phyloP scores from a whole-genome alignment of 1,140 invertebrate species.

The Zophobas morio region DNA sequence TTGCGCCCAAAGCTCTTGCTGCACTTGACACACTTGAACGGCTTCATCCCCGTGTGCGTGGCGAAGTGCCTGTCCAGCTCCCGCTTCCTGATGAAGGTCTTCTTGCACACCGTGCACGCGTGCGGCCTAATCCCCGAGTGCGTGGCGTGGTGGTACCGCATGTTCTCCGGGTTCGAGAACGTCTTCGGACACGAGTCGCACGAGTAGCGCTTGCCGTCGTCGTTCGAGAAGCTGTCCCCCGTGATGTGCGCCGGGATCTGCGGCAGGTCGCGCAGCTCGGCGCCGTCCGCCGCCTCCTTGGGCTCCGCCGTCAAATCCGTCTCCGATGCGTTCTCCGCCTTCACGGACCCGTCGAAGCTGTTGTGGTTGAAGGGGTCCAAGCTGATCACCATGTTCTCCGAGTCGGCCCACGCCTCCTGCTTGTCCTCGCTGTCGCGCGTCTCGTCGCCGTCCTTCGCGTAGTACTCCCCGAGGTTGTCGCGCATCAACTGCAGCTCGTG shows the following conservation, averaged over 20 bases:
- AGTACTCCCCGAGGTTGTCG: slow-evolving; percentile 59
- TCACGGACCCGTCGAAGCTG: slow-evolving; percentile 50
- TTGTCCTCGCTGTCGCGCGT: slow-evolving; percentile 47
- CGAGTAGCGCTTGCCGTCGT: slow-evolving; percentile 59
- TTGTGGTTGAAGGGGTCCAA: slow-evolving; percentile 71
- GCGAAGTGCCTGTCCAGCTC: slow-evolving; percentile 76
- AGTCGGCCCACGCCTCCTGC: slow-evolving; percentile 51
- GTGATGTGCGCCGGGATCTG: slow-evolving; percentile 71
- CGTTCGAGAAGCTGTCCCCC: slow-evolving; percentile 67
- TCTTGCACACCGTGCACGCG: slow-evolving; percentile 74
- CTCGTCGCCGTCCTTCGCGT: slow-evolving; percentile 32
- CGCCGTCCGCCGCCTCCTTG: slow-evolving; percentile 52
- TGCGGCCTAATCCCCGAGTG: slow-evolving; percentile 62
- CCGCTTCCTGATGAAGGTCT: slow-evolving; percentile 75
- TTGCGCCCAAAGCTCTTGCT: slow-evolving; percentile 76
- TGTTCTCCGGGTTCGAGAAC: slow-evolving; percentile 67
- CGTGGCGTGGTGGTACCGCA: slow-evolving; percentile 59
- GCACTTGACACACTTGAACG: slow-evolving; percentile 75
- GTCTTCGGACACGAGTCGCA: slow-evolving; percentile 71
- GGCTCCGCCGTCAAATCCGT: slow-evolving; percentile 31
- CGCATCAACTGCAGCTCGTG: slow-evolving; percentile 61
- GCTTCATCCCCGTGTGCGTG: slow-evolving; percentile 74
- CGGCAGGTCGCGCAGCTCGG: slow-evolving; percentile 64
- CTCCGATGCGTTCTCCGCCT: slow-evolving; percentile 47
- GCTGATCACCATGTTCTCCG: slow-evolving; percentile 73